These are phyloP conservation scores for Xanthostigma xanthostigma DNA, from an alignment of 2,888 invertebrate genomes.

Conservation along the genomic window DNA sequence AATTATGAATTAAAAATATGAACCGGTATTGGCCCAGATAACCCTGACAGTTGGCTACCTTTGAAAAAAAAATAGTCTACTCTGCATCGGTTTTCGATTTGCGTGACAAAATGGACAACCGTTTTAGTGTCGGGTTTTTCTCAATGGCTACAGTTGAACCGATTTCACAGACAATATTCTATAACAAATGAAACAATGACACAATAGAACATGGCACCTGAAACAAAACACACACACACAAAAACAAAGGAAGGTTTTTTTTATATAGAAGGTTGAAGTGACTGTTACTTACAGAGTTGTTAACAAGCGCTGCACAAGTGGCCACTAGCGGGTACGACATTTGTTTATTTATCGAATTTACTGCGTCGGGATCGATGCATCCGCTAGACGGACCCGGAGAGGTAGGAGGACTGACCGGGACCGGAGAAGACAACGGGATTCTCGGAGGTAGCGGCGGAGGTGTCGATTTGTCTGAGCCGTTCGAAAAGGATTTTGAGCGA, in stretches of 20 bases:
- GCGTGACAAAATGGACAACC: no score
- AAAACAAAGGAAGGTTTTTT: neutral
- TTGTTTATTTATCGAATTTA: slow-evolving; percentile 47
- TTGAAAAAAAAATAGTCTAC: no score
- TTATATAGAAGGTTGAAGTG: neutral
- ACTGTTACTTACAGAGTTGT: slow-evolving; percentile 32
- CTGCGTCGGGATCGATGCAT: slow-evolving; percentile 29
- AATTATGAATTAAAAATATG: no score
- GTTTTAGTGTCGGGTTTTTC: no score
- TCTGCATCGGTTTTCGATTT: no score
- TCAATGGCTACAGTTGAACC: no score
- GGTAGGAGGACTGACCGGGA: slow-evolving; percentile 10
- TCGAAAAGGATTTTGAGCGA: neutral
- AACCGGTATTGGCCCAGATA: no score
- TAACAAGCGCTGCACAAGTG: slow-evolving; percentile 31
- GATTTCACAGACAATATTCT: neutral
- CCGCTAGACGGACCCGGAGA: slow-evolving; percentile 17
- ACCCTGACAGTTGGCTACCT: no score
- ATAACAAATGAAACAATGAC: neutral
- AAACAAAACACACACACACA: neutral
- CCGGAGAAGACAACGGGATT: slow-evolving; percentile 21
- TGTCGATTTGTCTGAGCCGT: slow-evolving; percentile 15
- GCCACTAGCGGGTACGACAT: slow-evolving; percentile 49
- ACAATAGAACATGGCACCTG: neutral
- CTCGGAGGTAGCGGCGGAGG: slow-evolving; percentile 46